Conservation (phyloP, 2,113 vertebrate genomes). For the Bubo blakistoni region DNA sequence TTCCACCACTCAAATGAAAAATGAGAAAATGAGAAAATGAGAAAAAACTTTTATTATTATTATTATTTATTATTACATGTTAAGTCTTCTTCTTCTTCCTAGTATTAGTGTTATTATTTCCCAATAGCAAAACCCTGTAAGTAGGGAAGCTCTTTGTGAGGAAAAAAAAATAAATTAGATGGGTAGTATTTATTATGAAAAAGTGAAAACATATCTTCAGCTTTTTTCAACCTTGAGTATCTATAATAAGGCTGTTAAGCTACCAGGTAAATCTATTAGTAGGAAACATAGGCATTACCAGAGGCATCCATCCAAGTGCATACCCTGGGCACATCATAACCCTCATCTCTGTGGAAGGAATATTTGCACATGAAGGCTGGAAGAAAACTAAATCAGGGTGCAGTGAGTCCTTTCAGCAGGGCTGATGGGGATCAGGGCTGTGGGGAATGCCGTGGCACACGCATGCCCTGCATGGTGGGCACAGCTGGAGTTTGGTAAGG, state of each 20-base stretch:
- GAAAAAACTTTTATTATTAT: background rate
- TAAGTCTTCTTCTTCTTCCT: too few relatives aligned
- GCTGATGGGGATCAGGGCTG: background rate
- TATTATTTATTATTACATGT: background rate
- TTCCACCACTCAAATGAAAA: background rate
- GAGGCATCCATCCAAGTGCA: background rate
- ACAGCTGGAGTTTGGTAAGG: background rate
- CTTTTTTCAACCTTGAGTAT: background rate
- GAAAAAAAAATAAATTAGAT: background rate
- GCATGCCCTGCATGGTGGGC: too few relatives aligned
- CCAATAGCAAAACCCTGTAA: background rate
- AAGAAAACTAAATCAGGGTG: background rate
- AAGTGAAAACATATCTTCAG: background rate
- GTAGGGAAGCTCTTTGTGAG: background rate
- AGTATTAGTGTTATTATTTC: background rate
- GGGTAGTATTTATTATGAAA: background rate
- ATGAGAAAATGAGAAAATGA: background rate
- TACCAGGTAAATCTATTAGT: background rate
- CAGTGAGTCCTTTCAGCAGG: background rate
- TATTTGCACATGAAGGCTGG: background rate
- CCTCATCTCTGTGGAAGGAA: background rate
- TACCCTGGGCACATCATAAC: background rate
- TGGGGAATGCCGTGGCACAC: background rate
- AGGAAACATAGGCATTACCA: background rate
- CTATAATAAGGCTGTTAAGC: background rate